A percentile compares a stretch with the other conserved stretches of the same genome.
These are phyloP conservation scores for Drosophila mimetica DNA, from an alignment of 2,888 invertebrate genomes.

Conservation along the genomic window DNA sequence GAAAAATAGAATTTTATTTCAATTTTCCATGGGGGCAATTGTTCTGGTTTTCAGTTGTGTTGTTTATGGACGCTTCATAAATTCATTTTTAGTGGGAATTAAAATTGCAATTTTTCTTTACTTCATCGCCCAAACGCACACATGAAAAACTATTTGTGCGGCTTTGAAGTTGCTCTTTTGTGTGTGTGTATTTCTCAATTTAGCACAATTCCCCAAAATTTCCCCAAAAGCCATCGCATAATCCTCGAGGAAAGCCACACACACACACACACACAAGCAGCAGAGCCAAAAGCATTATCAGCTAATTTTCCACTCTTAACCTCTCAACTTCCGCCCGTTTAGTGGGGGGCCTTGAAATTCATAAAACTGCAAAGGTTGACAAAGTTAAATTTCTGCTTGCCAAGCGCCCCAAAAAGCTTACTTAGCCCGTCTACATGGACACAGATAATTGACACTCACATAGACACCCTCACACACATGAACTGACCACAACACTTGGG, in stretches of 20 bases:
- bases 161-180: constrained; percentile 4
- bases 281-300: constrained; percentile 31
- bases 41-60: neutral
- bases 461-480: constrained; percentile 2
- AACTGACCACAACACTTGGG: neutral
- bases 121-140: constrained; percentile 7
- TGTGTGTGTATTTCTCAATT: constrained; percentile 6
- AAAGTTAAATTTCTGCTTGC: constrained; percentile 54
- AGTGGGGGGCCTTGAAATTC: constrained; percentile 49
- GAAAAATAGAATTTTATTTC: constrained; percentile 39
- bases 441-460: constrained; percentile 15
- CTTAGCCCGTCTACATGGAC: constrained; percentile 9
- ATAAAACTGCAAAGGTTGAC: constrained; percentile 73
- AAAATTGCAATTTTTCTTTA: constrained; percentile 20
- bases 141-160: neutral
- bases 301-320: constrained; percentile 35
- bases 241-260: constrained; percentile 18
- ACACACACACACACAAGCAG: no score
- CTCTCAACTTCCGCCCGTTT: constrained; percentile 26
- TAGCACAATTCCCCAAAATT: neutral
- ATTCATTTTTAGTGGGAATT: constrained; percentile 32
- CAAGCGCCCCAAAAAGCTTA: constrained; percentile 14
- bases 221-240: constrained; percentile 6
- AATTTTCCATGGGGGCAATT: constrained; percentile 10
- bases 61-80: constrained; percentile 26